Evolutionary conservation across 2,888 invertebrate genomes (phyloP).

Genomic region (Diplolepis rosae): DNA sequence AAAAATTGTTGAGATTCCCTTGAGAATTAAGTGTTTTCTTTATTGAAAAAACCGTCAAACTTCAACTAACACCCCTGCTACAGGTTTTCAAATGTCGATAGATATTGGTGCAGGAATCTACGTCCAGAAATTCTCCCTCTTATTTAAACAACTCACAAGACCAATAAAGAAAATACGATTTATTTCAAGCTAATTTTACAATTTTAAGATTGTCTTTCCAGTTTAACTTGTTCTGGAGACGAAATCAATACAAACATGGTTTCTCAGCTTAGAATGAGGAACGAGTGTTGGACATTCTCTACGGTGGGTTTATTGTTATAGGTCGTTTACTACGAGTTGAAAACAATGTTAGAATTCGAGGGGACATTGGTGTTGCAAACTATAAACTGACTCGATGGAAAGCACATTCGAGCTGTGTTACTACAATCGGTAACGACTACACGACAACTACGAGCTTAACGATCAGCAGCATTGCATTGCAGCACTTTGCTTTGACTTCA

Average conservation of each 20-base stretch:
- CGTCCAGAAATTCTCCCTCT: too few species aligned
- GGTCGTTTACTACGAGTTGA: conserved; percentile 23
- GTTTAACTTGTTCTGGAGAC: too few species aligned
- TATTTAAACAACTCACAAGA: too few species aligned
- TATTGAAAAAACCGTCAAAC: too few species aligned
- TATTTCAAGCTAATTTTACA: too few species aligned
- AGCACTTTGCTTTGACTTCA: conserved; percentile 21
- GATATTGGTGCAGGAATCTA: too few species aligned
- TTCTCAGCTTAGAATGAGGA: conserved; percentile 10
- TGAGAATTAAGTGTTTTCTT: too few species aligned
- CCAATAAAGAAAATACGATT: too few species aligned
- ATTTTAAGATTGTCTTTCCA: too few species aligned
- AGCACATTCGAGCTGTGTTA: conserved; percentile 29
- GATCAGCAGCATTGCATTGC: conserved; percentile 25
- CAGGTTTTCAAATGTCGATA: too few species aligned
- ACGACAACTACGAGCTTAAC: conserved; percentile 30
- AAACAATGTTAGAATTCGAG: conserved; percentile 29
- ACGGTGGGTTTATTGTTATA: conserved; percentile 24
- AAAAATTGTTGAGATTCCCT: too few species aligned
- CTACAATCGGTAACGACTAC: conserved; percentile 28
- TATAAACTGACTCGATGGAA: conserved; percentile 30
- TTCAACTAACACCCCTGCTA: too few species aligned
- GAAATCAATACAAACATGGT: conserved; percentile 1
- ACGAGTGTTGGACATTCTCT: conserved; percentile 21
- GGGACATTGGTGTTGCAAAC: conserved; percentile 26